phyloP scores from a whole-genome alignment of 2,797 vertebrate species.

The Pygocentrus nattereri region DNA sequence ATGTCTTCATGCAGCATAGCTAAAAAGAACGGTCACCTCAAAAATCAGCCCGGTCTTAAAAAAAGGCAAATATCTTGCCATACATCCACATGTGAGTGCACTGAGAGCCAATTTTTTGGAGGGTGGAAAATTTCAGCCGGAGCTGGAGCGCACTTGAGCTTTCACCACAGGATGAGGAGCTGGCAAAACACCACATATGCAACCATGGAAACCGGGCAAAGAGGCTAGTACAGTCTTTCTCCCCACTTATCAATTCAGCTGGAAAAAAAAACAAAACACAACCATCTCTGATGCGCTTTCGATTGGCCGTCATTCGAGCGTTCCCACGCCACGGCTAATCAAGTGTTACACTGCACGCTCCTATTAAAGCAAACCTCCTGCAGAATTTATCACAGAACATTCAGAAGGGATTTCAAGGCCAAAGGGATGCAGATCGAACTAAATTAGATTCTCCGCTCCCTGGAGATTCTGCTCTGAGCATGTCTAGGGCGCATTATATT shows the following conservation, averaged over 20 bases:
- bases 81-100: neutral
- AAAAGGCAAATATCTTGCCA: neutral
- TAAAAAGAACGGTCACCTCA: neutral
- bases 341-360: conserved; percentile 21
- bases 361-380: conserved; percentile 18
- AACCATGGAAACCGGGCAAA: conserved; percentile 68
- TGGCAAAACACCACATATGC: conserved; percentile 61
- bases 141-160: conserved; percentile 20
- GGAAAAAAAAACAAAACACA: conserved; percentile 6
- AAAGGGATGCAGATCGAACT: conserved; percentile 36
- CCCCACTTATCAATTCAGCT: neutral
- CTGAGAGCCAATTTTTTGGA: neutral
- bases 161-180: conserved; percentile 40
- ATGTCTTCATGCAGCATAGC: neutral
- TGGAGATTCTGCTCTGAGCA: conserved; percentile 11
- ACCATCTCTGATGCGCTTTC: conserved; percentile 7
- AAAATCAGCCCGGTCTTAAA: neutral
- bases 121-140: conserved; percentile 8
- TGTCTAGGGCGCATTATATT: neutral
- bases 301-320: neutral
- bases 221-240: conserved; percentile 10
- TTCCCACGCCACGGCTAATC: conserved; percentile 29
- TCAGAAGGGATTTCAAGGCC: conserved; percentile 46
- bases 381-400: conserved; percentile 43
- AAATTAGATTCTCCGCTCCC: conserved; percentile 41